These are phyloP conservation scores for Pelobates cultripes DNA, from an alignment of 2,797 vertebrate genomes.

Conservation along the genomic window DNA sequence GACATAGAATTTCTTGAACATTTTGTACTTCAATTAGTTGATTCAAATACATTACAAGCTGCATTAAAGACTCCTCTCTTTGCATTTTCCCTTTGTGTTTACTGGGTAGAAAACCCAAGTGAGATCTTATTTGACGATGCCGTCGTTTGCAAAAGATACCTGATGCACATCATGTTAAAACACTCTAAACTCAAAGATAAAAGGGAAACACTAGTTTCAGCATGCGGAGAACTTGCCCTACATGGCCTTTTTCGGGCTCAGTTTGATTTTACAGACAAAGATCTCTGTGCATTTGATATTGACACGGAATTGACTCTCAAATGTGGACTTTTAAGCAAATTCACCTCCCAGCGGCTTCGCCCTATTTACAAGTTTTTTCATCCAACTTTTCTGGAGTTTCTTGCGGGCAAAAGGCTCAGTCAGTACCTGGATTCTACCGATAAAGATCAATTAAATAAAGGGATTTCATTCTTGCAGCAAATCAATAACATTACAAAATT, in stretches of 20 bases:
- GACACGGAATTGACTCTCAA: conserved; percentile 51
- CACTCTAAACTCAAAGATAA: conserved; percentile 2
- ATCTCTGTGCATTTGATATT: conserved; percentile 56
- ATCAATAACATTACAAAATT: conserved; percentile 57
- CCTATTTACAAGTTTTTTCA: conserved; percentile 61
- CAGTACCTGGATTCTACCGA: conserved; percentile 59
- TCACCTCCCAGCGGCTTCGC: conserved; percentile 62
- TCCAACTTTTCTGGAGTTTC: conserved; percentile 63
- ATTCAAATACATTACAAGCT: conserved; percentile 12
- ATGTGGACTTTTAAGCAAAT: conserved; percentile 61
- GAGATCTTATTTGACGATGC: not conserved
- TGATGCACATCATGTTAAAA: conserved; percentile 28
- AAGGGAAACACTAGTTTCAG: conserved; percentile 38
- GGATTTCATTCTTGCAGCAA: conserved; percentile 58
- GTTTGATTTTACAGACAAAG: conserved; percentile 59
- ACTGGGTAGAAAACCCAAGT: conserved; percentile 45
- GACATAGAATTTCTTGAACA: conserved; percentile 7
- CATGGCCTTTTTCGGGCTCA: conserved; percentile 54
- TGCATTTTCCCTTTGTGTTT: conserved; percentile 14
- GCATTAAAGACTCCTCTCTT: conserved; percentile 53
- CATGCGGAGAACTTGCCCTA: conserved; percentile 62
- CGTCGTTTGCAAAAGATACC: conserved; percentile 39
- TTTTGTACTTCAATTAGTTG: not conserved
- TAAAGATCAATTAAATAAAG: conserved; percentile 50
- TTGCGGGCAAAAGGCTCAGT: conserved; percentile 58